Conservation (phyloP, 2,113 vertebrate species). For the Anguilla japonica region DNA sequence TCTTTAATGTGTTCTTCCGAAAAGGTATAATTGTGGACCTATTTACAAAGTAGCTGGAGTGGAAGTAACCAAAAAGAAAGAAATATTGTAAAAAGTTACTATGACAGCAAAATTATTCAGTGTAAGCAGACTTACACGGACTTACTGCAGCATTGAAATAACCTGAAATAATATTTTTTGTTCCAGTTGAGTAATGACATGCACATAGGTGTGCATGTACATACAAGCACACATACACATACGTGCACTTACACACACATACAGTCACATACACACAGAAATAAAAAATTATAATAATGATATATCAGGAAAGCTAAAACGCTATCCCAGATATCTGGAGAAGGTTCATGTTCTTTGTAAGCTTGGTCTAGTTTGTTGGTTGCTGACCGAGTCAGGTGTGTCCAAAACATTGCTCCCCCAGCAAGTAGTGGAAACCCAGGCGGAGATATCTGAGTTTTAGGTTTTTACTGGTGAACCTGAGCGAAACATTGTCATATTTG, state of each 20-base stretch:
- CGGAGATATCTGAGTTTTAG: background rate
- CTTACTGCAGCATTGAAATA: no score
- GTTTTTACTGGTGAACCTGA: background rate
- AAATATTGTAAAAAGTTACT: no score
- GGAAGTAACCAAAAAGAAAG: no score
- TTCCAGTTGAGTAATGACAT: no score
- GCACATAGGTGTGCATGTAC: no score
- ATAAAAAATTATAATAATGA: background rate
- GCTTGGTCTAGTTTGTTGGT: background rate
- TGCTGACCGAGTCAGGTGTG: background rate
- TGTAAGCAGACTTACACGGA: background rate
- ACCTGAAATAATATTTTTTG: no score
- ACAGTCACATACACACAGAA: background rate
- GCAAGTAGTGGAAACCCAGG: conserved; percentile 46
- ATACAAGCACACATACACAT: background rate
- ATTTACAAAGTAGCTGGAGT: no score
- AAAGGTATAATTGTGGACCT: no score
- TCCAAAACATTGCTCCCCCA: conserved; percentile 29
- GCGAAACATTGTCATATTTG: conserved; percentile 7
- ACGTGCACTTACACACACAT: background rate
- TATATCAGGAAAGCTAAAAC: background rate
- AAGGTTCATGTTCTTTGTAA: background rate
- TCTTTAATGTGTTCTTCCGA: no score
- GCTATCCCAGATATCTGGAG: background rate
- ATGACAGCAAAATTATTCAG: no score